Evolutionary conservation across 92 coral and sea anemone genomes (phyloP).

Genomic region (Scolanthus callimorphus): DNA sequence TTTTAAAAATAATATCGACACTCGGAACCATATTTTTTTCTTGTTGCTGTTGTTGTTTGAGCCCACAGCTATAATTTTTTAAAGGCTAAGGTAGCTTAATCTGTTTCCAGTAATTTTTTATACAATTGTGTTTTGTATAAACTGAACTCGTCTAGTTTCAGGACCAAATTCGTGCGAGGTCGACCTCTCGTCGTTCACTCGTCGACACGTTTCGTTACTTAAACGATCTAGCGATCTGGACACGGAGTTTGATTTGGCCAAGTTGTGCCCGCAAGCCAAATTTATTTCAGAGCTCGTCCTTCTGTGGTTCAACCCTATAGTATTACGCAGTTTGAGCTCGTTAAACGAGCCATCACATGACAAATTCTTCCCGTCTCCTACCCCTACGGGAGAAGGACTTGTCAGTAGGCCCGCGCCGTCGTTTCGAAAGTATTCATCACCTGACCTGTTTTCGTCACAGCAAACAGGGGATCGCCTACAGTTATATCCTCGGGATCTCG

Average conservation of each 20-base stretch:
- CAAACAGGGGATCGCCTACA: conserved; percentile 13
- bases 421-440: background rate
- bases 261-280: conserved; percentile 10
- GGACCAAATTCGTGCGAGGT: background rate
- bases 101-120: background rate
- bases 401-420: background rate
- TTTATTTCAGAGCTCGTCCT: conserved; percentile 11
- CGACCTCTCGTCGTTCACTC: conserved; percentile 15
- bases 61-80: too few relatives aligned
- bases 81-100: too few relatives aligned
- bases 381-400: background rate
- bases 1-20: too few relatives aligned
- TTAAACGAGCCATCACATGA: conserved; percentile 26
- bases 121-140: background rate
- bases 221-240: conserved; percentile 30
- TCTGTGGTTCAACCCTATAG: conserved; percentile 3
- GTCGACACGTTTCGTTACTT: conserved; percentile 11
- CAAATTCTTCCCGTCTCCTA: background rate
- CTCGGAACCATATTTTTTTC: too few relatives aligned
- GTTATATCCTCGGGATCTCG: background rate
- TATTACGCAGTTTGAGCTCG: conserved; percentile 18
- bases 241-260: conserved; percentile 12
- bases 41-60: too few relatives aligned
- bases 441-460: background rate
- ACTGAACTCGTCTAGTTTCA: background rate